A percentile compares a stretch with the other conserved stretches of the same genome.
Evolutionary conservation across 2,113 vertebrate genomes (phyloP).

Genomic region (Sus scrofa): T2T-Sscrofa CM000828.6:33936001-33936500

Average conservation of each 20-base stretch:
- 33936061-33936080: constrained; percentile 72
- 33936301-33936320: not conserved
- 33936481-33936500: constrained; percentile 54
- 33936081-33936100: constrained; percentile 48
- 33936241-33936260: not conserved
- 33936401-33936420: constrained; percentile 5
- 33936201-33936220: not conserved
- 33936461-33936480: constrained; percentile 64
- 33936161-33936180: not conserved
- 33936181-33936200: not conserved
- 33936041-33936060: constrained; percentile 49
- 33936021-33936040: constrained; percentile 31
- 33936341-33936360: not conserved
- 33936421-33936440: not conserved
- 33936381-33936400: constrained; percentile 41
- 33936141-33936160: constrained; percentile 6
- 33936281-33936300: not conserved
- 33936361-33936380: constrained; percentile 8
- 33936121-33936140: not conserved
- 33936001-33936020: constrained; percentile 66
- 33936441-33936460: constrained; percentile 5
- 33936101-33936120: not conserved
- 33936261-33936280: not conserved
- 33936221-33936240: not conserved
- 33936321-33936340: constrained; percentile 20